phyloP scores from a whole-genome alignment of 2,113 vertebrate species.

The Microtus richardsoni region DNA sequence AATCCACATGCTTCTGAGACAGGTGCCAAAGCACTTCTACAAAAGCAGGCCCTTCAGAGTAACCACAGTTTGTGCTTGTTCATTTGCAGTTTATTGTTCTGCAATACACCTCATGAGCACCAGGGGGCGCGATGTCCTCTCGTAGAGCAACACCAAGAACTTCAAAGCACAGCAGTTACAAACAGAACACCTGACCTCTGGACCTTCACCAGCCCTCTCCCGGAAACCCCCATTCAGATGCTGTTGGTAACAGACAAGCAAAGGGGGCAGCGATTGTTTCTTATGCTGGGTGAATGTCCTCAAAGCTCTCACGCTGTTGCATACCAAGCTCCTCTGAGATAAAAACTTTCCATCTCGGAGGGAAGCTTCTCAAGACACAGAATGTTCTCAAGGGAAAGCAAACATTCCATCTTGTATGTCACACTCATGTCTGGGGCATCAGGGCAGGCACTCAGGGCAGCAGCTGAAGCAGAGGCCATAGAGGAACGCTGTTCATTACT shows the following conservation, averaged over 20 bases:
- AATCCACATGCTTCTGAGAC: background rate
- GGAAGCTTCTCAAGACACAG: background rate
- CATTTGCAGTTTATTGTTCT: constrained; percentile 81
- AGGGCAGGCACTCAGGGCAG: background rate
- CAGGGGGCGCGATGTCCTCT: constrained; percentile 77
- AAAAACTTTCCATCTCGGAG: background rate
- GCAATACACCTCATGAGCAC: constrained; percentile 74
- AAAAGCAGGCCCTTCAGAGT: constrained; percentile 26
- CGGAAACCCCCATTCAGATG: background rate
- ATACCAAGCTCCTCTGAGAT: background rate
- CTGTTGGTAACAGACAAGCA: background rate
- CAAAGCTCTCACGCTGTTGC: background rate
- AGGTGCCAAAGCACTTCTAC: background rate
- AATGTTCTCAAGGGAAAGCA: background rate
- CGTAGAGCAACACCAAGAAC: constrained; percentile 72
- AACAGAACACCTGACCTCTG: constrained; percentile 52
- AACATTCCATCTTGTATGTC: background rate
- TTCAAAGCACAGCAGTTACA: constrained; percentile 64
- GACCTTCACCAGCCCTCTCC: constrained; percentile 46
- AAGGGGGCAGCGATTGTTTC: background rate
- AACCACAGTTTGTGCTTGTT: background rate
- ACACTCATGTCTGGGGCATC: too few species aligned
- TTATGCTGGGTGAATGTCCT: background rate
- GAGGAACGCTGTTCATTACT: background rate
- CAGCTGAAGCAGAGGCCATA: background rate